Evolutionary conservation across 2,113 vertebrate species (phyloP).

Genomic region (cattle (Bos taurus)): DNA sequence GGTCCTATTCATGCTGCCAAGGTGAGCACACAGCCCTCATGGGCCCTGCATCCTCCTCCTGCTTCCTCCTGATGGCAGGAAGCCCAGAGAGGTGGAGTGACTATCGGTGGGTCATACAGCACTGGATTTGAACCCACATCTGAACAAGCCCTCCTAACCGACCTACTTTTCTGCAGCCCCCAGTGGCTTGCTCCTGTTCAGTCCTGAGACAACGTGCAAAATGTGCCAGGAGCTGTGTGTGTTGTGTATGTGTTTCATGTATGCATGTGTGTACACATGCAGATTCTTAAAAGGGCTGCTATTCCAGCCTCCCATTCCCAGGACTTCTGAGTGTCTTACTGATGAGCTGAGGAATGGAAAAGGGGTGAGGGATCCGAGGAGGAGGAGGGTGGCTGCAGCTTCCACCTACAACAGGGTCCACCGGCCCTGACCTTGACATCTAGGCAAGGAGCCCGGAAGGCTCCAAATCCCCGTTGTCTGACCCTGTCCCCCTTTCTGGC

Average conservation of each 20-base stretch:
- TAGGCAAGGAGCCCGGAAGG: not conserved
- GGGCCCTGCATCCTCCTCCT: not conserved
- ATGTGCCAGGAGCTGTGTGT: not conserved
- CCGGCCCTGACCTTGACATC: not conserved
- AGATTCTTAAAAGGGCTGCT: not conserved
- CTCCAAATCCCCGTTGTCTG: not conserved
- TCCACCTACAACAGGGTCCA: not conserved
- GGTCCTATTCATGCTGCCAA: not conserved
- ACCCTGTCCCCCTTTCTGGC: not conserved
- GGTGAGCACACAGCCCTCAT: not conserved
- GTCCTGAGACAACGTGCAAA: not conserved
- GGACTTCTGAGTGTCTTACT: not conserved
- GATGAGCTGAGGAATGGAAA: not conserved
- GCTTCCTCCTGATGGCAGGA: not conserved
- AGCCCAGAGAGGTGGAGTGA: not conserved
- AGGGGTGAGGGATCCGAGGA: not conserved
- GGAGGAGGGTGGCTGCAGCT: not conserved
- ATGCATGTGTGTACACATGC: fast-evolving
- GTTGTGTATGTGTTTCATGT: not conserved
- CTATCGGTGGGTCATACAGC: not conserved
- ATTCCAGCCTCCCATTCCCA: not conserved
- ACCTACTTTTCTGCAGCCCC: not conserved
- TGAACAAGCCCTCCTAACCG: not conserved
- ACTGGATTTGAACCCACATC: not conserved
- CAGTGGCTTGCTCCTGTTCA: not conserved